Percentiles rank a stretch among this genome's conserved stretches.
Conservation (phyloP, 2,113 vertebrate species). For the Illadopsis cleaveri region DNA sequence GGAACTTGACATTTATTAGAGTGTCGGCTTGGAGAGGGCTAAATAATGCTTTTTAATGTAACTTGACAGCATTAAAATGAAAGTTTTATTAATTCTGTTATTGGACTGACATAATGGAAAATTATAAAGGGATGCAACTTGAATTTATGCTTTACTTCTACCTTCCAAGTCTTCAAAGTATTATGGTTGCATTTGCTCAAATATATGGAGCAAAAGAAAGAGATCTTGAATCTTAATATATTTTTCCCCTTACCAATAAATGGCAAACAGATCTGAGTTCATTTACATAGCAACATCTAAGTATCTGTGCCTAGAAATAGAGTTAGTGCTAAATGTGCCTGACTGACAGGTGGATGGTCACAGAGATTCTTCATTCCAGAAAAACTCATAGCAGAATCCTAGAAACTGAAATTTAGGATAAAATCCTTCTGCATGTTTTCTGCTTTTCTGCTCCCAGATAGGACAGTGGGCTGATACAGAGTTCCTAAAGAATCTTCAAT, state of each 20-base stretch:
- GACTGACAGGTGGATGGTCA: not conserved
- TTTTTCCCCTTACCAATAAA: not conserved
- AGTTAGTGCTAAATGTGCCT: not conserved
- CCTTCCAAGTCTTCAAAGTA: not conserved
- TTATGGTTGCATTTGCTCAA: not conserved
- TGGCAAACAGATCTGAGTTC: not conserved
- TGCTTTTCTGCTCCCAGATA: not conserved
- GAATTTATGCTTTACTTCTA: not conserved
- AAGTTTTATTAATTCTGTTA: not conserved
- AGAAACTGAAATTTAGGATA: not conserved
- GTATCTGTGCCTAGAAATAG: not conserved
- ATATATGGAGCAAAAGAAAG: not conserved
- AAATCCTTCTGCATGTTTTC: not conserved
- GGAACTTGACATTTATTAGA: constrained; percentile 22
- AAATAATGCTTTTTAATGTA: constrained; percentile 6
- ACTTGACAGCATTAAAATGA: not conserved
- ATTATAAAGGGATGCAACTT: not conserved
- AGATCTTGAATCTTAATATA: not conserved
- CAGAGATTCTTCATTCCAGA: not conserved
- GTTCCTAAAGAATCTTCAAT: not conserved
- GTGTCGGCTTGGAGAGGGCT: not conserved
- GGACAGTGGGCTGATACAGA: not conserved
- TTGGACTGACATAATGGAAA: not conserved
- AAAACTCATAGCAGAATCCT: not conserved
- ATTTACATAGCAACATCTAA: not conserved